These are phyloP conservation scores for Tachystola acroxantha DNA, from an alignment of 2,888 invertebrate genomes.

Conservation along the genomic window DNA sequence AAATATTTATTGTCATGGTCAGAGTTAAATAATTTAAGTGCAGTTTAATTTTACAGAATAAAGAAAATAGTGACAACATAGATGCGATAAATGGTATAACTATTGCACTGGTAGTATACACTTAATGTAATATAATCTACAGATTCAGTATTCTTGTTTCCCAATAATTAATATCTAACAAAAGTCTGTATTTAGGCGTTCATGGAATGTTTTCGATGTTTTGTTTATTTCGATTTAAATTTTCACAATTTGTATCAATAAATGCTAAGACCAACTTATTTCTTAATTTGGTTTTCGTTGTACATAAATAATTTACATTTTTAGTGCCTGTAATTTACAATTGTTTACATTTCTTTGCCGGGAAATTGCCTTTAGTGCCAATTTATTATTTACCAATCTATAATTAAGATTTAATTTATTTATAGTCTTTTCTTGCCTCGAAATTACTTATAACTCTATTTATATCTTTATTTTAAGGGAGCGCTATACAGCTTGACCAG, in stretches of 20 bases:
- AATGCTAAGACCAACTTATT: conserved; percentile 9
- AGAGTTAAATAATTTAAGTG: too few species aligned
- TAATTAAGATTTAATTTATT: conserved; percentile 6
- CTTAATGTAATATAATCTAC: too few species aligned
- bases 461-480: not conserved
- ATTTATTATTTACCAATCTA: conserved; percentile 3
- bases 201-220: conserved; percentile 54
- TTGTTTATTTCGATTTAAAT: conserved; percentile 19
- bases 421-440: conserved; percentile 11
- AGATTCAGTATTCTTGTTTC: too few species aligned
- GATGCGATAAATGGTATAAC: too few species aligned
- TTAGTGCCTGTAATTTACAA: conserved; percentile 7
- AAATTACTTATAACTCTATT: conserved; percentile 6
- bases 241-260: conserved; percentile 6
- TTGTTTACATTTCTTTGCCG: not conserved
- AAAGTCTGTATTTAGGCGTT: conserved; percentile 16
- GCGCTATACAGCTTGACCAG: too few species aligned
- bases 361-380: not conserved
- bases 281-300: too few species aligned
- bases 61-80: too few species aligned
- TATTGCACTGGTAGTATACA: too few species aligned
- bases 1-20: too few species aligned
- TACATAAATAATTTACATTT: conserved; percentile 5
- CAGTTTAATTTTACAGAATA: too few species aligned
- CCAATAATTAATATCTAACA: too few species aligned